phyloP scores from a whole-genome alignment of 2,888 invertebrate species.

The Apamea sordens region DNA sequence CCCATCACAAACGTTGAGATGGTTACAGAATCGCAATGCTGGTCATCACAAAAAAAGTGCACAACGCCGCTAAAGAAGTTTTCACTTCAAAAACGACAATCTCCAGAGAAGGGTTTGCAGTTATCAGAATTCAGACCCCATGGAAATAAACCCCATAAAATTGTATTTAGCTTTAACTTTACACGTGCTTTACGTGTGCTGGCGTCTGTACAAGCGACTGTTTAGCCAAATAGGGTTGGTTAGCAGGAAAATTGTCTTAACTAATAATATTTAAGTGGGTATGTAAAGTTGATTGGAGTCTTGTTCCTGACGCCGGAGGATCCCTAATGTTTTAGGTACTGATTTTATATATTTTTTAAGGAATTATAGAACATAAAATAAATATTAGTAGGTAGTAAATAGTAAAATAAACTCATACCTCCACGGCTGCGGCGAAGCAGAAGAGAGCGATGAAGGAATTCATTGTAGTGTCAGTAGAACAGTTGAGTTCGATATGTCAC shows the following conservation, averaged over 20 bases:
- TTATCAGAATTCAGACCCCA: background rate
- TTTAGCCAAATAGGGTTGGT: too few species aligned
- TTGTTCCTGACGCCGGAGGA: background rate
- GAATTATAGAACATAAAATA: background rate
- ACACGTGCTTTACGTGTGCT: too few species aligned
- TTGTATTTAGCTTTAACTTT: too few species aligned
- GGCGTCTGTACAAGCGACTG: too few species aligned
- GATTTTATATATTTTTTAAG: too few species aligned
- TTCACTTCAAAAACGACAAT: background rate
- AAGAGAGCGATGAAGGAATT: constrained; percentile 46
- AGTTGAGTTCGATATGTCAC: constrained; percentile 42
- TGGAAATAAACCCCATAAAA: too few species aligned
- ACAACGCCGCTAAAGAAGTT: too few species aligned
- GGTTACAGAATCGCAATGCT: too few species aligned
- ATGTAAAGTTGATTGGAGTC: background rate
- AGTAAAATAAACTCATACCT: constrained; percentile 42
- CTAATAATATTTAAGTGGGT: too few species aligned
- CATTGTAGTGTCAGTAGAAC: constrained; percentile 39
- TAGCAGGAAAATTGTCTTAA: too few species aligned
- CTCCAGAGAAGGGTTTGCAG: background rate
- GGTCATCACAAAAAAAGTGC: too few species aligned
- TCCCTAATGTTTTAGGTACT: background rate
- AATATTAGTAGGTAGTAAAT: background rate
- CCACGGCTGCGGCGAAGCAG: constrained; percentile 43
- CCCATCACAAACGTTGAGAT: too few species aligned